phyloP scores from a whole-genome alignment of 2,888 invertebrate species.

The Agrilus biguttatus region DNA sequence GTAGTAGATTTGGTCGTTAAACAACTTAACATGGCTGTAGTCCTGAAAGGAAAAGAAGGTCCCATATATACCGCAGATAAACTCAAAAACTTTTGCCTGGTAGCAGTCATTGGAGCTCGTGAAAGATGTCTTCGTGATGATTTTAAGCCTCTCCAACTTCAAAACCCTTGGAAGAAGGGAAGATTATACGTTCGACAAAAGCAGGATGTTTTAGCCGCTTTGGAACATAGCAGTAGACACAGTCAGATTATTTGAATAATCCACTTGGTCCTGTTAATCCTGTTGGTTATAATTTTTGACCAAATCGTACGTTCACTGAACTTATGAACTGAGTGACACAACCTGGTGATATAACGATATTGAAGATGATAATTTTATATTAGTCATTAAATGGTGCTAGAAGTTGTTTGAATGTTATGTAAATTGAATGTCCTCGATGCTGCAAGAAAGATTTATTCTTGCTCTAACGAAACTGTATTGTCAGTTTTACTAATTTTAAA shows the following conservation, averaged over 20 bases:
- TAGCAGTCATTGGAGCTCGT: conserved; percentile 88
- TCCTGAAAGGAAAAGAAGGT: conserved; percentile 70
- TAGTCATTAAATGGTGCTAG: too few relatives aligned
- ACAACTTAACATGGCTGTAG: conserved; percentile 87
- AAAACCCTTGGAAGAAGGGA: conserved; percentile 93
- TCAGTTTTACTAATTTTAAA: too few relatives aligned
- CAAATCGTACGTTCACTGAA: too few relatives aligned
- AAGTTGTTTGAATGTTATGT: too few relatives aligned
- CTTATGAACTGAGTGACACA: too few relatives aligned
- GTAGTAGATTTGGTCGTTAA: conserved; percentile 92
- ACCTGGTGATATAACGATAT: too few relatives aligned
- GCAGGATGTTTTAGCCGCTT: conserved; percentile 75
- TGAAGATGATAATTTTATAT: too few relatives aligned
- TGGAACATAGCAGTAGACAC: conserved; percentile 77
- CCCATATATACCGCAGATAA: conserved; percentile 76
- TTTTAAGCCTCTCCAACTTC: conserved; percentile 82
- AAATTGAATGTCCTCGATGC: too few relatives aligned
- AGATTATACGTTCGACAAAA: conserved; percentile 83
- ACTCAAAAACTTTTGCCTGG: conserved; percentile 80
- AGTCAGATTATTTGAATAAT: conserved; percentile 44
- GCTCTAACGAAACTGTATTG: too few relatives aligned
- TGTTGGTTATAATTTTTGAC: too few relatives aligned
- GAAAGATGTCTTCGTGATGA: conserved; percentile 90
- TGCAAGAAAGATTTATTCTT: too few relatives aligned
- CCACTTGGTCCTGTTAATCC: background rate